Conservation (phyloP, 2,113 vertebrate species). For the Phaethornis superciliosus region DNA sequence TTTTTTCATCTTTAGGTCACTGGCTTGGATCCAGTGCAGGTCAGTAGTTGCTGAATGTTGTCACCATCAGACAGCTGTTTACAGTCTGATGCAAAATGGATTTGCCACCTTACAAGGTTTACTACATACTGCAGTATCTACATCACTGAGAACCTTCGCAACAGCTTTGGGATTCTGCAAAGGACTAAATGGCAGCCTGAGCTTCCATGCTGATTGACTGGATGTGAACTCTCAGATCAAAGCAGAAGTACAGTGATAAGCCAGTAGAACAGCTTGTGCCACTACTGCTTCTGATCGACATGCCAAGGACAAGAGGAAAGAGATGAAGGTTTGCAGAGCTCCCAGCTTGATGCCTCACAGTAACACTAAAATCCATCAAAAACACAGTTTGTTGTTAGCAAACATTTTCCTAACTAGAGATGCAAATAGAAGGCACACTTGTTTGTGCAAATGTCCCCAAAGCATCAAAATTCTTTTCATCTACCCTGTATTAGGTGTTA, state of each 20-base stretch:
- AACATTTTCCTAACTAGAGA: slow-evolving; percentile 33
- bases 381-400: not conserved
- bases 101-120: not conserved
- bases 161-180: not conserved
- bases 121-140: not conserved
- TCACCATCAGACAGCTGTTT: not conserved
- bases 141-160: not conserved
- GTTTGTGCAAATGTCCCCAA: slow-evolving; percentile 6
- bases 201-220: not conserved
- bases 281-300: not conserved
- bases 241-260: not conserved
- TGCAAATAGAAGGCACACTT: not conserved
- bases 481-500: slow-evolving; percentile 18
- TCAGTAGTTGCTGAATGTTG: not conserved
- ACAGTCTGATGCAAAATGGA: not conserved
- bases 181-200: not conserved
- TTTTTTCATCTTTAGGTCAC: not conserved
- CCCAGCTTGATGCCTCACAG: not conserved
- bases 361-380: not conserved
- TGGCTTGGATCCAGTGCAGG: not conserved
- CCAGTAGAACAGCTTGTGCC: not conserved
- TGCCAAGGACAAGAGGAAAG: not conserved
- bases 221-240: not conserved
- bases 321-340: not conserved
- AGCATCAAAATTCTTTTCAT: slow-evolving; percentile 39